Conservation (phyloP, 2,888 invertebrate genomes). For the Nephrotoma appendiculata region DNA sequence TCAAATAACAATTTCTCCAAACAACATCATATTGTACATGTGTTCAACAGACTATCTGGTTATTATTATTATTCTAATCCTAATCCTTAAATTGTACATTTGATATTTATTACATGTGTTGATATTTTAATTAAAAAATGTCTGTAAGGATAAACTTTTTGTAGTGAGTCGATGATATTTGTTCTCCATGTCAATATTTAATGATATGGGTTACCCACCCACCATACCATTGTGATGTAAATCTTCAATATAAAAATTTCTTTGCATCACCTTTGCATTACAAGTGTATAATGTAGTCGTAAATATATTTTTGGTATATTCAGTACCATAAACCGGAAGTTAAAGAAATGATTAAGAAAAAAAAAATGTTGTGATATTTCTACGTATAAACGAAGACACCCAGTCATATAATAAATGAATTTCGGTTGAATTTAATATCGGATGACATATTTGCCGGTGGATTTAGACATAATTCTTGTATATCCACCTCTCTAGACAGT, state of each 20-base stretch:
- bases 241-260: background rate
- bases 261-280: background rate
- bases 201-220: background rate
- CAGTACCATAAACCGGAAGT: background rate
- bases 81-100: background rate
- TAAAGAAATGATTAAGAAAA: background rate
- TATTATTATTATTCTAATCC: background rate
- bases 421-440: too few relatives aligned
- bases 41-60: background rate
- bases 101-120: background rate
- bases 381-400: background rate
- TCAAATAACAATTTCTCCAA: background rate
- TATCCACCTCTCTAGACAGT: too few relatives aligned
- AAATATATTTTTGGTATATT: background rate
- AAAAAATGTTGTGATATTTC: background rate
- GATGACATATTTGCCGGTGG: too few relatives aligned
- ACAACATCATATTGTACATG: background rate
- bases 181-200: background rate
- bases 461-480: too few relatives aligned
- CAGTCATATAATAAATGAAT: background rate
- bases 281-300: too few relatives aligned
- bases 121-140: background rate
- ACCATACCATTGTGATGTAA: background rate
- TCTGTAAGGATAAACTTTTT: background rate
- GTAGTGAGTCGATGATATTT: background rate